Percentiles rank a stretch among this genome's conserved stretches.
Evolutionary conservation across 2,113 vertebrate species (phyloP).

Genomic region (Cochlearius cochlearius): DNA sequence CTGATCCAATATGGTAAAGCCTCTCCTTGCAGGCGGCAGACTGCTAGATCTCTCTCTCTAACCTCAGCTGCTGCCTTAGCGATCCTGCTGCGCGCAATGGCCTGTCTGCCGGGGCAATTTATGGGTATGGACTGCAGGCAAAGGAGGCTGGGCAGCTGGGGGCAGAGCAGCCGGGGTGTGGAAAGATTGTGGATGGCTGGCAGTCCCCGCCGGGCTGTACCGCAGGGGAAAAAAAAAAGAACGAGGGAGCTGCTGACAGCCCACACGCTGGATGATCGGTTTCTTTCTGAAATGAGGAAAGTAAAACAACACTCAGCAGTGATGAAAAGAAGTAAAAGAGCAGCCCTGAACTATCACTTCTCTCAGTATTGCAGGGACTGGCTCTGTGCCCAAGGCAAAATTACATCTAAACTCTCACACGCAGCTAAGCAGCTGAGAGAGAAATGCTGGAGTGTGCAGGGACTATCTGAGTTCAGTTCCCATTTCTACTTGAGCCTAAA

Average conservation of each 20-base stretch:
- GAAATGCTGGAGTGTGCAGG: not conserved
- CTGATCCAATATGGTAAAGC: not conserved
- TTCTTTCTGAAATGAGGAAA: conserved; percentile 18
- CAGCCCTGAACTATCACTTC: conserved; percentile 60
- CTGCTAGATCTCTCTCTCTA: not conserved
- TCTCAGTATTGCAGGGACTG: conserved; percentile 22
- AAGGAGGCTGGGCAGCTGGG: not conserved
- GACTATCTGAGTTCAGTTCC: conserved; percentile 12
- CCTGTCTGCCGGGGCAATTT: not conserved
- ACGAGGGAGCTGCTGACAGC: not conserved
- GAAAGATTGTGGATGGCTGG: not conserved
- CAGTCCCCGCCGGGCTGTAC: not conserved
- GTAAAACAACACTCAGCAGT: conserved; percentile 42
- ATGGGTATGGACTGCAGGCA: not conserved
- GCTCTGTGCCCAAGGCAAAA: conserved; percentile 61
- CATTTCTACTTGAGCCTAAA: not conserved
- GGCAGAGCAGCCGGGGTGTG: not conserved
- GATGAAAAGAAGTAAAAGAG: conserved; percentile 45
- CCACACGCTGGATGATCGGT: conserved; percentile 12
- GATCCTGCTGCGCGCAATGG: not conserved
- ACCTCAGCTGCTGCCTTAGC: not conserved
- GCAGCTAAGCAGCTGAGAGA: not conserved
- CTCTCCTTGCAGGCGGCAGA: not conserved
- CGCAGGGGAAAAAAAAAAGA: not conserved
- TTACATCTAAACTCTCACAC: conserved; percentile 40